Conservation (phyloP, 2,113 vertebrate species). For the Corythornis madagascariensis region DNA sequence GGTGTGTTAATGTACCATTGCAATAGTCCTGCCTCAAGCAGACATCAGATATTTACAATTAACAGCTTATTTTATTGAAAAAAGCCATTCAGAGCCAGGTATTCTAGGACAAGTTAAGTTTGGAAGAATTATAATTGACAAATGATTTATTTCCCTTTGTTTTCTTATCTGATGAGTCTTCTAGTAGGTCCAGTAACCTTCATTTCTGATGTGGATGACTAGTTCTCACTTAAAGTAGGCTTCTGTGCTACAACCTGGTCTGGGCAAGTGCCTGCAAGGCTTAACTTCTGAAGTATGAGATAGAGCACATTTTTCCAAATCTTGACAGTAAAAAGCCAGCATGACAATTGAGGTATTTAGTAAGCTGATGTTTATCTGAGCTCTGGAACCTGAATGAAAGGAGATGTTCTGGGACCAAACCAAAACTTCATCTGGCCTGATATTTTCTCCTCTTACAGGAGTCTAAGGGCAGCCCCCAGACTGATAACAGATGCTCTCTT, state of each 20-base stretch:
- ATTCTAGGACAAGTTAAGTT: neutral
- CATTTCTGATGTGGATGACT: neutral
- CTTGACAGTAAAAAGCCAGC: neutral
- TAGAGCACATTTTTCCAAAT: neutral
- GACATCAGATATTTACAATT: neutral
- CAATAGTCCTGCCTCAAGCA: neutral
- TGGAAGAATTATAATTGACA: neutral
- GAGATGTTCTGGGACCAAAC: neutral
- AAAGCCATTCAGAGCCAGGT: neutral
- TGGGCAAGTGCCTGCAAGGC: neutral
- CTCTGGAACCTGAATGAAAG: neutral
- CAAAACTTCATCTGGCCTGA: neutral
- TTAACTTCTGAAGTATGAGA: neutral
- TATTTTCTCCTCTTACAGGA: neutral
- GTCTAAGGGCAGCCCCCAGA: no score
- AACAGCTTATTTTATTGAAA: neutral
- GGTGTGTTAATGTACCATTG: neutral
- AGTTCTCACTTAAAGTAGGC: neutral
- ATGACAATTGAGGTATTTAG: neutral
- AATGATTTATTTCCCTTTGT: neutral
- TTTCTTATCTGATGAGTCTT: neutral
- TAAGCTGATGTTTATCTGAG: neutral
- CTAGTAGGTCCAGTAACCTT: neutral
- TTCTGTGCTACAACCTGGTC: neutral
- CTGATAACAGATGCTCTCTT: no score